phyloP scores from a whole-genome alignment of 2,113 vertebrate species.

The Nycticebus coucang region DNA sequence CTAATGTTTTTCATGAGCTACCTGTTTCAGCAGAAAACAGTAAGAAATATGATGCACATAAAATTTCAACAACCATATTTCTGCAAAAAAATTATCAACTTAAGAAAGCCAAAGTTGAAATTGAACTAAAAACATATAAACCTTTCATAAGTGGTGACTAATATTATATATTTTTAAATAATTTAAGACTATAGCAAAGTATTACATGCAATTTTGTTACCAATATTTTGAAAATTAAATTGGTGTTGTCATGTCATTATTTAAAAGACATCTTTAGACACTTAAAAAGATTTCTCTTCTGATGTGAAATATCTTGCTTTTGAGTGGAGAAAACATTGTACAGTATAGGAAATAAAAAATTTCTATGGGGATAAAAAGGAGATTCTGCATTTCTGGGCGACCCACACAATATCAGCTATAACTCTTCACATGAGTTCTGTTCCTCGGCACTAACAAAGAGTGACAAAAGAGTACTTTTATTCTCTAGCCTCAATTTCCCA shows the following conservation, averaged over 20 bases:
- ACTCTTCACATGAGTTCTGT: background rate
- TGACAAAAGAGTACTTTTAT: background rate
- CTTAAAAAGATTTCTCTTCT: conserved; percentile 7
- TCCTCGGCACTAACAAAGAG: background rate
- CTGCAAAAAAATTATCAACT: background rate
- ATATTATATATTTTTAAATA: conserved; percentile 24
- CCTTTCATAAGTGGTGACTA: conserved; percentile 4
- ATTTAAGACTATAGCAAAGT: background rate
- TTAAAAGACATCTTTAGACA: conserved; percentile 38
- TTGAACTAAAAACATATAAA: conserved; percentile 30
- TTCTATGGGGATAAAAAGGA: background rate
- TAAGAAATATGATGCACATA: conserved; percentile 55
- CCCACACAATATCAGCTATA: background rate
- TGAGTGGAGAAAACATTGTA: background rate
- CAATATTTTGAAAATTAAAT: conserved; percentile 44
- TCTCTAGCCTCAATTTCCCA: background rate
- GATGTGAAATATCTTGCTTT: conserved; percentile 22
- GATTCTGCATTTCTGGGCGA: background rate
- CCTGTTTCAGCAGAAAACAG: conserved; percentile 50
- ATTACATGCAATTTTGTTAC: background rate
- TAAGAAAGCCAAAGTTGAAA: conserved; percentile 21
- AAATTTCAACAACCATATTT: conserved; percentile 36
- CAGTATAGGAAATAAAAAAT: background rate
- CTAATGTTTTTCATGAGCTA: conserved; percentile 14
- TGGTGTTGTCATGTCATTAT: conserved; percentile 15